Percentiles rank a stretch among this genome's conserved stretches.
Evolutionary conservation across 2,113 vertebrate genomes (phyloP).

Genomic region (Rhinoptilus africanus): DNA sequence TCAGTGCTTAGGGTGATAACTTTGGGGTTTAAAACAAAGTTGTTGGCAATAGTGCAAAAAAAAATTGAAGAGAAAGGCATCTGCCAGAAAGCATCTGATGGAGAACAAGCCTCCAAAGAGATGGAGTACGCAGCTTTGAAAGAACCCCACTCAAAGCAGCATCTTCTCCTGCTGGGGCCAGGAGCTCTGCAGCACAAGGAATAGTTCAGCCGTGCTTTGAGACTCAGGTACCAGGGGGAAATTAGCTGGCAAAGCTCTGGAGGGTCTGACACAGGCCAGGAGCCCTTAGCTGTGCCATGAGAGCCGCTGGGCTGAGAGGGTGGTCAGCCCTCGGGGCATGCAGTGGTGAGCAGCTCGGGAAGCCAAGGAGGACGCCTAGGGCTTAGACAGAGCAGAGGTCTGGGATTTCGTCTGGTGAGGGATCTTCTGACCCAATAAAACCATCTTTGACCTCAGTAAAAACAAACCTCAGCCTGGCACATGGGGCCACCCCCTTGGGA

Average conservation of each 20-base stretch:
- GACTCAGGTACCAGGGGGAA: not conserved
- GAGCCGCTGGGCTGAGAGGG: fast-evolving
- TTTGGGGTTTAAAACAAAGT: not conserved
- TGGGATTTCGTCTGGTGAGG: not conserved
- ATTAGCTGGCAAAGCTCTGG: not conserved
- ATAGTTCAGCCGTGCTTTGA: not conserved
- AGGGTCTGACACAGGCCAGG: not conserved
- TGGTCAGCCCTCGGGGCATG: fast-evolving
- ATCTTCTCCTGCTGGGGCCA: not conserved
- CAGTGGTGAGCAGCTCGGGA: not conserved
- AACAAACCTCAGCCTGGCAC: not conserved
- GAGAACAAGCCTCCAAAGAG: not conserved
- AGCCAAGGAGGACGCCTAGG: not conserved
- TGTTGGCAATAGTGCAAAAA: not conserved
- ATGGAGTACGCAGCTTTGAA: not conserved
- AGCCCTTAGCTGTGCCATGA: not conserved
- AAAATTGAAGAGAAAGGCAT: not conserved
- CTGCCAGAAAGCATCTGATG: not conserved
- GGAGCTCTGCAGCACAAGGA: not conserved
- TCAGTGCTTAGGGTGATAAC: not conserved
- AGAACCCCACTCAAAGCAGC: not conserved
- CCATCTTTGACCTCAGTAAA: not conserved
- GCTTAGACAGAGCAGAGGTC: not conserved
- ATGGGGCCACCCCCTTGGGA: not conserved
- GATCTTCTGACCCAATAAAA: not conserved